Conservation (phyloP, 1,140 invertebrate genomes). For the Micrasema minimum region DNA sequence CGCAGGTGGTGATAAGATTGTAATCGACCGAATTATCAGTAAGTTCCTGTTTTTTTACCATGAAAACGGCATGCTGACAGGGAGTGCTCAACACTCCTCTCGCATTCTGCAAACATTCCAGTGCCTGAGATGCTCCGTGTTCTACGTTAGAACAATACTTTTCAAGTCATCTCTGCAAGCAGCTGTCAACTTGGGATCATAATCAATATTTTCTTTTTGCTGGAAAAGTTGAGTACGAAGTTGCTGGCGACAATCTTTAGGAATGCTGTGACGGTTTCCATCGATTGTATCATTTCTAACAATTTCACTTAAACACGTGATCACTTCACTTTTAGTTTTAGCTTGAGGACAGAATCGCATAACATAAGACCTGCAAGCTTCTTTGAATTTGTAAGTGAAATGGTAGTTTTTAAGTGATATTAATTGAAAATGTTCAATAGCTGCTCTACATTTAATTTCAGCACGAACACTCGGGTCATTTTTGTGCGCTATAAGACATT, state of each 20-base stretch:
- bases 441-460: constrained; percentile 88
- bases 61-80: constrained; percentile 86
- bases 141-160: constrained; percentile 77
- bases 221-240: constrained; percentile 89
- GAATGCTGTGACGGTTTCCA: constrained; percentile 80
- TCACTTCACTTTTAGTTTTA: constrained; percentile 88
- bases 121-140: constrained; percentile 79
- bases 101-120: constrained; percentile 87
- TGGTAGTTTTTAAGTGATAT: constrained; percentile 93
- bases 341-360: constrained; percentile 80
- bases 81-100: constrained; percentile 73
- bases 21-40: constrained; percentile 88
- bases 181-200: constrained; percentile 83
- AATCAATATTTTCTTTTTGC: constrained; percentile 84
- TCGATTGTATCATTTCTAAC: constrained; percentile 89
- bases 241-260: constrained; percentile 88
- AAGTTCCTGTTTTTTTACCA: constrained; percentile 86
- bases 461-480: constrained; percentile 81
- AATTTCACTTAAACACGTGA: constrained; percentile 90
- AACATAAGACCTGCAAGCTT: constrained; percentile 89
- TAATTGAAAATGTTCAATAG: constrained; percentile 94
- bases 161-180: constrained; percentile 82
- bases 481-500: constrained; percentile 94
- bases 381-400: constrained; percentile 96
- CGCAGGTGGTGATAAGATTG: constrained; percentile 83